Evolutionary conservation across 2,797 vertebrate genomes (phyloP).

Genomic region (Vipera latastei): DNA sequence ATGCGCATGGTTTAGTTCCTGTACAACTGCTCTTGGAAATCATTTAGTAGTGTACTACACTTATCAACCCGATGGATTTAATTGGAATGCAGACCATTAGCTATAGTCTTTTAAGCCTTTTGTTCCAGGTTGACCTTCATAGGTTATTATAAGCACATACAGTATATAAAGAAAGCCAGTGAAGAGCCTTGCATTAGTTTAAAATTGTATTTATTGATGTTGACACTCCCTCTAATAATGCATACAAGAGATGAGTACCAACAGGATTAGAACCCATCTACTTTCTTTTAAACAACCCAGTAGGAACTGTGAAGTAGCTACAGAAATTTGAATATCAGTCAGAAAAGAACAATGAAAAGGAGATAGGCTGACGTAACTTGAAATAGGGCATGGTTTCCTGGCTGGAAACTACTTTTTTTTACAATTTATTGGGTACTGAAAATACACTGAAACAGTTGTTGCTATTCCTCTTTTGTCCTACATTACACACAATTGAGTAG

Average conservation of each 20-base stretch:
- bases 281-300: background rate
- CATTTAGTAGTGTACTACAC: background rate
- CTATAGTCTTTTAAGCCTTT: conserved; percentile 18
- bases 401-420: background rate
- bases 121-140: conserved; percentile 26
- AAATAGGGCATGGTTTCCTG: background rate
- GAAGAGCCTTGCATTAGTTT: background rate
- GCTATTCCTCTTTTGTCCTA: background rate
- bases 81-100: conserved; percentile 23
- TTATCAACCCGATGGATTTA: background rate
- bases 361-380: background rate
- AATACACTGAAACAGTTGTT: background rate
- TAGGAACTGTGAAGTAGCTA: background rate
- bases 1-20: background rate
- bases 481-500: background rate
- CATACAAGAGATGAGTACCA: background rate
- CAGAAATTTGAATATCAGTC: background rate
- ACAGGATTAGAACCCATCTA: background rate
- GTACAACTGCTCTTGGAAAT: background rate
- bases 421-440: background rate
- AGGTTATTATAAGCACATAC: background rate
- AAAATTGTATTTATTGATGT: background rate
- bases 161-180: background rate
- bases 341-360: background rate
- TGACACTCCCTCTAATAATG: background rate